A percentile compares a stretch with the other conserved stretches of the same genome.
Conservation (phyloP, 2,113 vertebrate genomes). For the Stigmatopora nigra region DNA sequence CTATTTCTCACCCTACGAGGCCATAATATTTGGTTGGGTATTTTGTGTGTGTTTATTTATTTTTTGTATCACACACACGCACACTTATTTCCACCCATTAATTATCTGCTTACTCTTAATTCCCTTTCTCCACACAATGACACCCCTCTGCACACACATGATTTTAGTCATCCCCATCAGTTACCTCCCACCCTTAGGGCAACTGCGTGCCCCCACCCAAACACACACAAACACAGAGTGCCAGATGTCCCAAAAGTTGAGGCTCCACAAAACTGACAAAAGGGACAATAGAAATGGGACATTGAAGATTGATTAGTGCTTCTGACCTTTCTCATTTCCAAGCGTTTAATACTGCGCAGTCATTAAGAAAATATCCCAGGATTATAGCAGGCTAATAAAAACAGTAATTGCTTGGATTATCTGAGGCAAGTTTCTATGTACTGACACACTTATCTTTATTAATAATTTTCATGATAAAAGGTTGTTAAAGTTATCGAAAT, state of each 20-base stretch:
- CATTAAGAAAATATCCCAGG: neutral
- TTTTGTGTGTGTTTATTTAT: conserved; percentile 30
- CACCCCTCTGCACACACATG: conserved; percentile 34
- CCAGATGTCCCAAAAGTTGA: conserved; percentile 69
- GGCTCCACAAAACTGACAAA: conserved; percentile 29
- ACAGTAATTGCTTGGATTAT: too few species aligned
- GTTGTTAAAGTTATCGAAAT: neutral
- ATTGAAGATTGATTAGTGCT: conserved; percentile 13
- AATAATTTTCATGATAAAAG: neutral
- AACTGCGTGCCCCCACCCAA: conserved; percentile 44
- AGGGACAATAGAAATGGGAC: conserved; percentile 37
- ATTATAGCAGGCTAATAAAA: neutral
- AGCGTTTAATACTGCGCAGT: neutral
- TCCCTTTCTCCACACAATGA: conserved; percentile 44
- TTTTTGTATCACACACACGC: conserved; percentile 49
- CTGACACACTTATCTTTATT: too few species aligned
- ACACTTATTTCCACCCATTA: conserved; percentile 70
- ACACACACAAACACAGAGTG: conserved; percentile 21
- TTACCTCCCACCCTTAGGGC: conserved; percentile 28
- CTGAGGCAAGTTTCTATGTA: neutral
- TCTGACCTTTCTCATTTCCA: neutral
- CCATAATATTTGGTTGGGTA: conserved; percentile 51
- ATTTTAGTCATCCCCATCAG: conserved; percentile 35
- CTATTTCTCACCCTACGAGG: conserved; percentile 39
- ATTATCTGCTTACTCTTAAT: conserved; percentile 57